Evolutionary conservation across 2,888 invertebrate species (phyloP), one percentile per base, ranked within the genome.

Genomic region (Drosophila leonis): DNA sequence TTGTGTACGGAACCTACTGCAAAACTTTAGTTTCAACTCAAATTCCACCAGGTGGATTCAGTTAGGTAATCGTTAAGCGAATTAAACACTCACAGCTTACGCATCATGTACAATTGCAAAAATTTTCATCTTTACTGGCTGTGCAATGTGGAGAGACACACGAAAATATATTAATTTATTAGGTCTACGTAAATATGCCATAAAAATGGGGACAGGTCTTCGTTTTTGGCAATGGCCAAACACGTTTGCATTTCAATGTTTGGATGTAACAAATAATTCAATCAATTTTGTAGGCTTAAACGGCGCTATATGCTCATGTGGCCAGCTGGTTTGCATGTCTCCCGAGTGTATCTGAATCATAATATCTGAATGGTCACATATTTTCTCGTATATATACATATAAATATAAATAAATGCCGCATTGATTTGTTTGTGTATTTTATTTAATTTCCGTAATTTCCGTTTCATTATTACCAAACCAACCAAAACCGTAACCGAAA

Each of bases 361-460:
- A 66, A 31, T 48, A 62, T 57, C 52, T 56, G 63, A 65, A 68
- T 63, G 37, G 49, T 35, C 55, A 31, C 59, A 76, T 63, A 51
- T 46, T 46, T 51, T 60, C 60, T 46, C 59, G 33, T 20, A 54
- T 54, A 31, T 12, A 49, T 20, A 35, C 13, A 35, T 44, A 29
- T 54, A 54, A 9, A 41, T 41, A 44, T 81, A 79, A 80, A 90
- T 83, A 83, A 86, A 90, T 74, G 75, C 65, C 78, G 72, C 70
- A 90, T 89, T 83, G 89, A 85, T 90, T 84, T 84, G 90, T 88
- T 90, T 88, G 90, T 88, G 90, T 83, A 90, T 83, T 86, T 85
- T 90, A 85, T 85, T 85, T 90, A 90, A 85, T 85, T 90, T 85
- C 90, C 78, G 73, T 86, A 90, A 90, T 90, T 90, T 90, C 90